Percentiles rank a stretch among this genome's conserved stretches.
Evolutionary conservation across 2,113 vertebrate genomes (phyloP).

Genomic region (Cettia cetti): DNA sequence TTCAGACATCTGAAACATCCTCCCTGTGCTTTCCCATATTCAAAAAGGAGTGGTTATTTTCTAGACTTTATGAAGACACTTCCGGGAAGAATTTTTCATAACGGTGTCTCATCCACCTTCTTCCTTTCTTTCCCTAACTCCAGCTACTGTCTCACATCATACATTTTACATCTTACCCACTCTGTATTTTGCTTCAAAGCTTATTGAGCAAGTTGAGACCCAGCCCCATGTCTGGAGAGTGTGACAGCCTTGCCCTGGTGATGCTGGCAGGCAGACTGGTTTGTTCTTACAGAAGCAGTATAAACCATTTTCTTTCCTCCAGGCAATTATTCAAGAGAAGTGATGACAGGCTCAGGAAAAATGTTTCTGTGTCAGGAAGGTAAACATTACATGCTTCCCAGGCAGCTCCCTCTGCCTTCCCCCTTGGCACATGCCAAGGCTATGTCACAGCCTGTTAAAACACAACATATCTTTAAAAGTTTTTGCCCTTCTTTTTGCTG

Average conservation of each 20-base stretch:
- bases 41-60: not conserved
- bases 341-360: conserved; percentile 19
- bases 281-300: not conserved
- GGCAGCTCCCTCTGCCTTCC: not conserved
- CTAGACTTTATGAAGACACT: not conserved
- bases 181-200: not conserved
- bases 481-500: not conserved
- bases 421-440: not conserved
- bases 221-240: not conserved
- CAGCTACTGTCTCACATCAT: not conserved
- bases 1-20: not conserved
- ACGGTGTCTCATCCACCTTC: not conserved
- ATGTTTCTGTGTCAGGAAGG: not conserved
- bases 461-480: not conserved
- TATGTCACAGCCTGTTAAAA: conserved; percentile 15
- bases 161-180: not conserved
- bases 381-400: conserved; percentile 6
- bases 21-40: not conserved
- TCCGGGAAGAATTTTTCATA: not conserved
- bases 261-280: not conserved
- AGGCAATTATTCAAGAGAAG: conserved; percentile 11
- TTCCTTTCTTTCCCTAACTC: not conserved
- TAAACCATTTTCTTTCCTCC: not conserved
- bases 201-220: not conserved
- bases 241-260: not conserved